Evolutionary conservation across 2,113 vertebrate genomes (phyloP).

Genomic region (Heterotis niloticus): DNA sequence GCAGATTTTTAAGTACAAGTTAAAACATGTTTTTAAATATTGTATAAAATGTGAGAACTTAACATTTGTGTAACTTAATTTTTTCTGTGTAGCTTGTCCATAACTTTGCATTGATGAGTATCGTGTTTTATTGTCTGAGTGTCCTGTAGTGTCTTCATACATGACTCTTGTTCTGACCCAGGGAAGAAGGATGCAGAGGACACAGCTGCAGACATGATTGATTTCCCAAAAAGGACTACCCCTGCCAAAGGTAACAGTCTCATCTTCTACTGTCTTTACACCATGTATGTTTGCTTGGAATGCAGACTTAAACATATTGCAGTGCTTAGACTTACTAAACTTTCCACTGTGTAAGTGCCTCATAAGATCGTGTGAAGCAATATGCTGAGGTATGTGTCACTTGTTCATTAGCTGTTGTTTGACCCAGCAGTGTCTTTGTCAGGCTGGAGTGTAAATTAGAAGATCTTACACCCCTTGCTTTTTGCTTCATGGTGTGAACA

Average conservation of each 20-base stretch:
- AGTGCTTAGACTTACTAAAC: neutral
- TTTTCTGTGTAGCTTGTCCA: neutral
- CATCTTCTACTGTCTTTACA: too few species aligned
- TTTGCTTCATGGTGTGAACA: neutral
- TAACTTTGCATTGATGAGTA: neutral
- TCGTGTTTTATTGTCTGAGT: neutral
- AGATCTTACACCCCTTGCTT: neutral
- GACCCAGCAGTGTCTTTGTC: neutral
- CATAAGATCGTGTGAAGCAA: too few species aligned
- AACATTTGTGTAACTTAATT: neutral
- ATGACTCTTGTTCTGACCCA: slow-evolving; percentile 52
- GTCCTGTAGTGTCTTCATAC: too few species aligned
- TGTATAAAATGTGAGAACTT: too few species aligned
- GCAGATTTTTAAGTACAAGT: too few species aligned
- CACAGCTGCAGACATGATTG: slow-evolving; percentile 66
- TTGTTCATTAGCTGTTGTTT: neutral
- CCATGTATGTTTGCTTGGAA: neutral
- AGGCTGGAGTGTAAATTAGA: neutral
- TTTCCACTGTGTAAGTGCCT: neutral
- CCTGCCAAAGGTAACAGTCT: slow-evolving; percentile 79
- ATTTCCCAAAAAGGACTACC: slow-evolving; percentile 86
- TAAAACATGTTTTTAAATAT: too few species aligned
- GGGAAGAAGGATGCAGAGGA: slow-evolving; percentile 83
- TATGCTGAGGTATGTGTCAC: neutral
- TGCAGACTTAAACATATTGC: neutral